These are phyloP conservation scores for Syngnathus typhle DNA, from an alignment of 2,113 vertebrate genomes.

Conservation along the genomic window DNA sequence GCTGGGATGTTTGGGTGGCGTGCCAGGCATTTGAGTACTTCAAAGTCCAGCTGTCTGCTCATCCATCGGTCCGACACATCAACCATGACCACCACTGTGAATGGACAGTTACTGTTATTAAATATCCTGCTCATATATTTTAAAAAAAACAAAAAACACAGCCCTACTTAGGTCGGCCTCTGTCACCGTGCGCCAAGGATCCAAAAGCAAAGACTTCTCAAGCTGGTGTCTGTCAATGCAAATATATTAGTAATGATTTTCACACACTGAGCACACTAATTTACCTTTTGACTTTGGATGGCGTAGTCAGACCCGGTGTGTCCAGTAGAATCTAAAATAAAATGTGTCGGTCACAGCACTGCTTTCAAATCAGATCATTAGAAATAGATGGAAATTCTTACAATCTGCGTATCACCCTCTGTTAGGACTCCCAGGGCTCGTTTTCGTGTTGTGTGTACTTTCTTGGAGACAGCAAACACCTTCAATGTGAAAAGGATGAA, in stretches of 20 bases:
- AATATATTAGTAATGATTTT: background rate
- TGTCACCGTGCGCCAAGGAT: conserved; percentile 82
- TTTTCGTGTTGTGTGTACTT: conserved; percentile 90
- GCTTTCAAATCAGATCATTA: background rate
- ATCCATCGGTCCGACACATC: conserved; percentile 86
- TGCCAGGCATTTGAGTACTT: conserved; percentile 79
- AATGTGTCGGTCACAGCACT: background rate
- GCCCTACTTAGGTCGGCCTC: conserved; percentile 81
- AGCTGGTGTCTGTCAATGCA: conserved; percentile 79
- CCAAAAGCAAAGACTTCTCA: conserved; percentile 78
- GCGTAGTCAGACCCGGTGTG: conserved; percentile 86
- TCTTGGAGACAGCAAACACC: conserved; percentile 91
- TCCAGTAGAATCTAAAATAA: conserved; percentile 83
- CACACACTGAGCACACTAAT: background rate
- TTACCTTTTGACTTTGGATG: conserved; percentile 82
- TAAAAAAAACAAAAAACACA: background rate
- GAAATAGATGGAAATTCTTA: conserved; percentile 37
- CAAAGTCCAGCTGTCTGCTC: conserved; percentile 68
- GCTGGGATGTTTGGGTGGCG: conserved; percentile 76
- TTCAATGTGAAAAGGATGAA: conserved; percentile 43
- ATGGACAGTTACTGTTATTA: conserved; percentile 7
- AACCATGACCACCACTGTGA: conserved; percentile 84
- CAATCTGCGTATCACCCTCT: conserved; percentile 79
- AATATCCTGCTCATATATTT: background rate
- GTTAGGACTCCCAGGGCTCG: conserved; percentile 80